A percentile compares a stretch with the other conserved stretches of the same genome.
phyloP scores from a whole-genome alignment of 2,797 vertebrate species.

The Cottoperca gobio region DNA sequence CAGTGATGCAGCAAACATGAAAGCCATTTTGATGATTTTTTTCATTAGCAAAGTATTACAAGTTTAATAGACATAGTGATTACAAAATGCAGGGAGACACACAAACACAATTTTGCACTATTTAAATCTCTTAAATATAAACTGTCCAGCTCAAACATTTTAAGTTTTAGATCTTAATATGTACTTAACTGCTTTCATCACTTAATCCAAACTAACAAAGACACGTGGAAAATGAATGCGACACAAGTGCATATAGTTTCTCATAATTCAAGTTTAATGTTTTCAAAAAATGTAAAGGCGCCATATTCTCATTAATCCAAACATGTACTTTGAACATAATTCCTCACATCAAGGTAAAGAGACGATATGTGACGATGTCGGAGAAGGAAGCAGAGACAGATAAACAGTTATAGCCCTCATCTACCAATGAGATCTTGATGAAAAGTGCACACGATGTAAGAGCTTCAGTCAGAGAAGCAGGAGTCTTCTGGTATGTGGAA shows the following conservation, averaged over 20 bases:
- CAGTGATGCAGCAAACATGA: conserved; percentile 14
- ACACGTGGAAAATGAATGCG: background rate
- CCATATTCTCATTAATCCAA: conserved; percentile 74
- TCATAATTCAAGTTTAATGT: conserved; percentile 85
- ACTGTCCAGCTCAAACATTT: no score
- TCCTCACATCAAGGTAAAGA: conserved; percentile 68
- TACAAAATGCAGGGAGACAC: background rate
- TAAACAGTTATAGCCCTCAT: conserved; percentile 79
- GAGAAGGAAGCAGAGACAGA: conserved; percentile 59
- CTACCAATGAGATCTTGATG: conserved; percentile 62
- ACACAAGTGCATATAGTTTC: conserved; percentile 13
- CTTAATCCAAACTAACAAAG: background rate
- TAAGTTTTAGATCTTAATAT: background rate
- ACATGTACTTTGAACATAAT: conserved; percentile 68
- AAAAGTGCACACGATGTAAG: conserved; percentile 9
- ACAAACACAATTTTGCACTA: background rate
- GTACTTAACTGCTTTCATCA: background rate
- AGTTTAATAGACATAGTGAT: background rate
- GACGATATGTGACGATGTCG: conserved; percentile 77
- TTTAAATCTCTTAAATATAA: background rate
- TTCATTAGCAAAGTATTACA: background rate
- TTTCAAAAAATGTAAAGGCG: conserved; percentile 79
- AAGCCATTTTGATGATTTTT: background rate
- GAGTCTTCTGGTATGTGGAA: conserved; percentile 21
- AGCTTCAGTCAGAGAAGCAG: conserved; percentile 34